Evolutionary conservation across 2,888 invertebrate genomes (phyloP).

Genomic region (Drosophila kuntzei): DNA sequence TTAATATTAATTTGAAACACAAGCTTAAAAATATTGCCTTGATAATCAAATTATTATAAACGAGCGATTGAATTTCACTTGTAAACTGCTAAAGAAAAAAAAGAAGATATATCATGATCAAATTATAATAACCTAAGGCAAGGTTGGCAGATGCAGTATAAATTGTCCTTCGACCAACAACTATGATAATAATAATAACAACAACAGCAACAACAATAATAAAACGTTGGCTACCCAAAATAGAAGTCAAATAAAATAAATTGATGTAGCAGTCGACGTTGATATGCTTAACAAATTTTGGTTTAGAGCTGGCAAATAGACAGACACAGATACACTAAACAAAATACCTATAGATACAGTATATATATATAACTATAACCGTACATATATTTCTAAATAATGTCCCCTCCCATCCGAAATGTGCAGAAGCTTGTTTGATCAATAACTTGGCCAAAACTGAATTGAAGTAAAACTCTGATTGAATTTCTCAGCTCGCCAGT

Average conservation of each 20-base stretch:
- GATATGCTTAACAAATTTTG: constrained; percentile 54
- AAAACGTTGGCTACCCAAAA: constrained; percentile 54
- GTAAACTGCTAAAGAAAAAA: neutral
- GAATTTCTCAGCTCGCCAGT: constrained; percentile 58
- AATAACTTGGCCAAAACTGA: constrained; percentile 55
- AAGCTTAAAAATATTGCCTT: neutral
- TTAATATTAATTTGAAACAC: constrained; percentile 3
- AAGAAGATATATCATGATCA: constrained; percentile 34
- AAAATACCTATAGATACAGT: constrained; percentile 15
- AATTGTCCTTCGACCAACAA: constrained; percentile 56
- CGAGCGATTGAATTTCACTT: constrained; percentile 10
- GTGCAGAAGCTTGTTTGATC: constrained; percentile 75
- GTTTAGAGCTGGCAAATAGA: constrained; percentile 38
- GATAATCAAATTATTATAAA: neutral
- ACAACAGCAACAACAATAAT: constrained; percentile 31
- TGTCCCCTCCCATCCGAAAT: constrained; percentile 35
- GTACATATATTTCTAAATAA: constrained; percentile 46
- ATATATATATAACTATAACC: neutral
- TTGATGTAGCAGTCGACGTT: constrained; percentile 56
- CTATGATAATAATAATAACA: constrained; percentile 13
- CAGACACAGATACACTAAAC: constrained; percentile 16
- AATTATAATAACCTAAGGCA: constrained; percentile 30
- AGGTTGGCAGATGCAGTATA: constrained; percentile 32
- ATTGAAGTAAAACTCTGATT: constrained; percentile 45
- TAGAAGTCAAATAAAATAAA: constrained; percentile 68